phyloP scores from a whole-genome alignment of 2,113 vertebrate species.

The Sorex araneus region DNA sequence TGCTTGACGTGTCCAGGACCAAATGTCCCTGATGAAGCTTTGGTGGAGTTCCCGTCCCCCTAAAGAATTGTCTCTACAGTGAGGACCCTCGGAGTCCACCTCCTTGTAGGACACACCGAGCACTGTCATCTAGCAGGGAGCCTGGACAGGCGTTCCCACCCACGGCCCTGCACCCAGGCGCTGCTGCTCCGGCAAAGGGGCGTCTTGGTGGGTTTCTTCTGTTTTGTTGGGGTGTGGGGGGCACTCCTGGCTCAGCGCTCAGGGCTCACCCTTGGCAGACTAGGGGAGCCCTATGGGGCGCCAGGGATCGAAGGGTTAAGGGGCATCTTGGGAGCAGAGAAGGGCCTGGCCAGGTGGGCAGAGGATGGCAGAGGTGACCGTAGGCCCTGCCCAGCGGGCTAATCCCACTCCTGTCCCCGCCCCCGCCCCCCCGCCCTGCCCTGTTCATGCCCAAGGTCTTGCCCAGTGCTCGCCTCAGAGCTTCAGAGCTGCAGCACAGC shows the following conservation, averaged over 20 bases:
- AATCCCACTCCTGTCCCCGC: too few species aligned
- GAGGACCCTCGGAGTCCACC: neutral
- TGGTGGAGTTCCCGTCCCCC: neutral
- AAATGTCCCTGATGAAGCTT: neutral
- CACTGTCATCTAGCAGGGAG: neutral
- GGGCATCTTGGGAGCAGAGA: too few species aligned
- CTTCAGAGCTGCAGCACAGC: too few species aligned
- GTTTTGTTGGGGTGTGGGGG: too few species aligned
- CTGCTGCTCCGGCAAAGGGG: neutral
- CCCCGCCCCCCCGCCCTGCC: too few species aligned
- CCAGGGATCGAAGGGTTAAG: too few species aligned
- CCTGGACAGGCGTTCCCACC: neutral
- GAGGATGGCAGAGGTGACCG: too few species aligned
- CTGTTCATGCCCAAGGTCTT: too few species aligned
- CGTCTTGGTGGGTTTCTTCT: fast-evolving
- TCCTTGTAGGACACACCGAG: neutral
- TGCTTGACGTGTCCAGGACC: neutral
- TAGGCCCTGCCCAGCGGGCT: too few species aligned
- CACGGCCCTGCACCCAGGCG: fast-evolving
- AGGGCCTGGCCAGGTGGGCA: too few species aligned
- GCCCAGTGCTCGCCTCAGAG: too few species aligned
- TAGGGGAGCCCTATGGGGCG: too few species aligned
- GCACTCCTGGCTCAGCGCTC: neutral
- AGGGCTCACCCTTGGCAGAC: neutral
- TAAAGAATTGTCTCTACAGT: neutral